Evolutionary conservation across 2,113 vertebrate species (phyloP).

Genomic region (Pomatorhinus ruficollis): DNA sequence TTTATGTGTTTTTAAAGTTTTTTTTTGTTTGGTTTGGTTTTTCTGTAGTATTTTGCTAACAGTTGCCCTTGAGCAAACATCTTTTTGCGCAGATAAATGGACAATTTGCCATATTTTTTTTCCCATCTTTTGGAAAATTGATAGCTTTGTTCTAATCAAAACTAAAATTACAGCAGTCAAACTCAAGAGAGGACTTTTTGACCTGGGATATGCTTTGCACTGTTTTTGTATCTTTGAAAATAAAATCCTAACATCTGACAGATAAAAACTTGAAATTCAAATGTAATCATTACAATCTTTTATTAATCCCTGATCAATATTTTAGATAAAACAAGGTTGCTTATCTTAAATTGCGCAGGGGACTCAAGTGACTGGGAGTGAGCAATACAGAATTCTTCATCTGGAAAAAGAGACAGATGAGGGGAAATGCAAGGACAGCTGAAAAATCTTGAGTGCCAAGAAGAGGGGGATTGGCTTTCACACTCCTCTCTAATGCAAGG

Average conservation of each 20-base stretch:
- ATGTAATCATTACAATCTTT: neutral
- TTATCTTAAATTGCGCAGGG: neutral
- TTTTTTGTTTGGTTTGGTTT: too few relatives aligned
- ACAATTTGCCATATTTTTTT: neutral
- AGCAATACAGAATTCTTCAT: neutral
- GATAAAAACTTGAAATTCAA: neutral
- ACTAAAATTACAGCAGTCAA: neutral
- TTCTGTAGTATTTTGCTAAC: neutral
- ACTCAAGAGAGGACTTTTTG: neutral
- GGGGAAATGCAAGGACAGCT: neutral
- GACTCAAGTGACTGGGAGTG: neutral
- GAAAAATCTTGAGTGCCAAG: neutral
- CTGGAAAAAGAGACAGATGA: neutral
- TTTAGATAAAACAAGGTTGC: neutral
- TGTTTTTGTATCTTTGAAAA: neutral
- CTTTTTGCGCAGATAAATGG: neutral
- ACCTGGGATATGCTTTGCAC: neutral
- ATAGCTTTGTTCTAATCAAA: neutral
- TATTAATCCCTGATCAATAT: neutral
- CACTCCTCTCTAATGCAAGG: neutral
- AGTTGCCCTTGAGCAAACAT: neutral
- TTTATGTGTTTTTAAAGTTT: neutral
- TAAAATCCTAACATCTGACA: neutral
- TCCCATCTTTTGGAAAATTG: neutral
- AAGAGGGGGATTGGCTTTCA: neutral